These are phyloP conservation scores for human (Homo sapiens) DNA, from an alignment of 2,113 vertebrate species.

Conservation along the genomic window GRCh38 chr4:141285501-141286000, in stretches of 20 bases:
- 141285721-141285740: background rate
- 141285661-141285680: background rate
- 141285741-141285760: slow-evolving; percentile 6
- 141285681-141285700: background rate
- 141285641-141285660: background rate
- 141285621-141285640: background rate
- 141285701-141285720: background rate
- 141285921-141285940: background rate
- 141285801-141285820: background rate
- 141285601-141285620: background rate
- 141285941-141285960: slow-evolving; percentile 5
- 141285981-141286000: background rate
- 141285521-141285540: background rate
- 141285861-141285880: background rate
- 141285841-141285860: background rate
- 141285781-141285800: background rate
- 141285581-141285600: background rate
- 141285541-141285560: background rate
- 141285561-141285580: background rate
- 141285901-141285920: background rate
- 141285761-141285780: background rate
- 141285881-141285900: slow-evolving; percentile 27
- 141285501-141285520: background rate
- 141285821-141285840: slow-evolving; percentile 33
- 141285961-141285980: background rate